Percentiles rank a stretch among this genome's conserved stretches.
Conservation (phyloP, 2,113 vertebrate genomes). For the Sinocyclocheilus anophthalmus region DNA sequence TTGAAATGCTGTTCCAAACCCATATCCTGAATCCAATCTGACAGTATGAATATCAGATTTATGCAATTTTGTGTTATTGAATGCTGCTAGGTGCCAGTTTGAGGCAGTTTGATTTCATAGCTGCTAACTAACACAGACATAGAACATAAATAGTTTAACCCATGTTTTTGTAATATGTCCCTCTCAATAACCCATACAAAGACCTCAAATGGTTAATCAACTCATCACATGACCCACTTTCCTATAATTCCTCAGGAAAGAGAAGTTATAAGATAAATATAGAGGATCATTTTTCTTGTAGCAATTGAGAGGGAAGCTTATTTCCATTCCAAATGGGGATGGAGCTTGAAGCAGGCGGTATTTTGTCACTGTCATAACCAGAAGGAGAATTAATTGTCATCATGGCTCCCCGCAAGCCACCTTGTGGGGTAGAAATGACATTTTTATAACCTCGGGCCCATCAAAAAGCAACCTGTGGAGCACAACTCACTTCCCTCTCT, state of each 20-base stretch:
- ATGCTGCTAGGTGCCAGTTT: constrained; percentile 2
- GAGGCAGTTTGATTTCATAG: background rate
- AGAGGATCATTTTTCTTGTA: constrained; percentile 65
- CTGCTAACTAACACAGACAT: background rate
- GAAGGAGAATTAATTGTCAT: constrained; percentile 83
- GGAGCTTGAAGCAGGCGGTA: constrained; percentile 69
- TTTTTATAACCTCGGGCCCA: constrained; percentile 85
- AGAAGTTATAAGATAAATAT: constrained; percentile 47
- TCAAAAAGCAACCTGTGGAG: constrained; percentile 79
- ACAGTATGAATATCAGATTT: constrained; percentile 1
- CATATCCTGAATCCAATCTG: background rate
- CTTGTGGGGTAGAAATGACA: constrained; percentile 82
- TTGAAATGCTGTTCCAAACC: constrained; percentile 55
- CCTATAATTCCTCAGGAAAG: constrained; percentile 54
- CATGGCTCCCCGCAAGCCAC: constrained; percentile 68
- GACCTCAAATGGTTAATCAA: constrained; percentile 55
- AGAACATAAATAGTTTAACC: background rate
- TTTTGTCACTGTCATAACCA: constrained; percentile 84
- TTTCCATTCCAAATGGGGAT: constrained; percentile 79
- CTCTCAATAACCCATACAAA: constrained; percentile 36
- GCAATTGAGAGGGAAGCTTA: constrained; percentile 66
- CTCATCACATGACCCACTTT: constrained; percentile 70
- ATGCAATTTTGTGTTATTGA: constrained; percentile 8
- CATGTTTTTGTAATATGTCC: background rate
- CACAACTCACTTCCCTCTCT: constrained; percentile 62